phyloP scores from a whole-genome alignment of 1,140 invertebrate species.

The Heliconius melpomene region DNA sequence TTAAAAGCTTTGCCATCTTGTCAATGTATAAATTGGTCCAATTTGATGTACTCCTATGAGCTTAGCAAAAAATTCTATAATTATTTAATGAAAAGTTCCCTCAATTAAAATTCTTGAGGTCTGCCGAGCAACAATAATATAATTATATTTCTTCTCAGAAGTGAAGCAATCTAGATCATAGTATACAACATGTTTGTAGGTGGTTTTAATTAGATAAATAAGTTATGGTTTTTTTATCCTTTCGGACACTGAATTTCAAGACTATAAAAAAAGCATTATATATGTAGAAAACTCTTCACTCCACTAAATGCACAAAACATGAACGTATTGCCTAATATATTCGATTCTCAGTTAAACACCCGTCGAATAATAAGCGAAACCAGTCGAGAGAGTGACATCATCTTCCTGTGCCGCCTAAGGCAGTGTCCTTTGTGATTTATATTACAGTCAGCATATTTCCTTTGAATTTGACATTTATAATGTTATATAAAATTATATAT shows the following conservation, averaged over 20 bases:
- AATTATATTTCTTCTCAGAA: constrained; percentile 29
- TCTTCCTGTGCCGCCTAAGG: constrained; percentile 69
- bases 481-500: neutral
- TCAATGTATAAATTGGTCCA: neutral
- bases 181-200: neutral
- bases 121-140: constrained; percentile 20
- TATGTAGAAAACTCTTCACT: neutral
- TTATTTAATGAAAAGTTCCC: constrained; percentile 16
- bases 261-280: too few species aligned
- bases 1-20: neutral
- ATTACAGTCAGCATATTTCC: constrained; percentile 34
- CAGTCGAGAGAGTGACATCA: constrained; percentile 79
- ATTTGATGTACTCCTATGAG: neutral
- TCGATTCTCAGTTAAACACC: constrained; percentile 44
- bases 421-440: constrained; percentile 63
- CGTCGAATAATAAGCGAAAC: constrained; percentile 75
- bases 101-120: constrained; percentile 34
- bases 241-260: too few species aligned
- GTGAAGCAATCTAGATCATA: neutral
- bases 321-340: constrained; percentile 14
- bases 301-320: neutral
- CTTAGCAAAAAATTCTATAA: neutral
- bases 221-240: neutral
- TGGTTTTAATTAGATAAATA: constrained; percentile 4
- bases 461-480: constrained; percentile 28